Conservation (phyloP, 2,113 vertebrate genomes). For the Atractosteus spatula region DNA sequence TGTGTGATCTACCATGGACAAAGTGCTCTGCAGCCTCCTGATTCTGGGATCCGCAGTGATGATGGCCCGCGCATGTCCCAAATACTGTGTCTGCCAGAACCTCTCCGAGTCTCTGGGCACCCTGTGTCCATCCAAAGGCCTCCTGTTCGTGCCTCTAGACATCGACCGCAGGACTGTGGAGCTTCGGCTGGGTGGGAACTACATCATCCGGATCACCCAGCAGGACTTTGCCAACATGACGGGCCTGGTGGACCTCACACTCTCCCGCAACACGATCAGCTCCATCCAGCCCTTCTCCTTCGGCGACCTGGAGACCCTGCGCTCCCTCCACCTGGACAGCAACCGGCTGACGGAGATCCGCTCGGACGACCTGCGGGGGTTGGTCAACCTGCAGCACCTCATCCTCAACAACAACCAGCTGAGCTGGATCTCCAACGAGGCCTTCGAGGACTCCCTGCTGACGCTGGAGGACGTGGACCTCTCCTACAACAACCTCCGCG, state of each 20-base stretch:
- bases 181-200: constrained; percentile 91
- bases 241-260: constrained; percentile 91
- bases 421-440: constrained; percentile 72
- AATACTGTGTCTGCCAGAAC: constrained; percentile 98
- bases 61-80: constrained; percentile 87
- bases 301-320: constrained; percentile 88
- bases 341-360: constrained; percentile 88
- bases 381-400: constrained; percentile 92
- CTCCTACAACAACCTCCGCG: constrained; percentile 91
- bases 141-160: constrained; percentile 89
- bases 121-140: constrained; percentile 91
- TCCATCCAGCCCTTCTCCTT: constrained; percentile 93
- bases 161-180: constrained; percentile 94
- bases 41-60: constrained; percentile 84
- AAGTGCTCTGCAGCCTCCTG: constrained; percentile 87
- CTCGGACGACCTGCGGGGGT: constrained; percentile 83
- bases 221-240: constrained; percentile 97
- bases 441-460: constrained; percentile 86
- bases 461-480: constrained; percentile 94
- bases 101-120: constrained; percentile 96
- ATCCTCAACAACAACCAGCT: constrained; percentile 97
- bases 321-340: constrained; percentile 90
- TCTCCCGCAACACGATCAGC: constrained; percentile 94
- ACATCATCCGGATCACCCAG: constrained; percentile 88
- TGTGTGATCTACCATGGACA: constrained; percentile 91